phyloP scores from a whole-genome alignment of 2,113 vertebrate genomes.

The Xenopus borealis region DNA sequence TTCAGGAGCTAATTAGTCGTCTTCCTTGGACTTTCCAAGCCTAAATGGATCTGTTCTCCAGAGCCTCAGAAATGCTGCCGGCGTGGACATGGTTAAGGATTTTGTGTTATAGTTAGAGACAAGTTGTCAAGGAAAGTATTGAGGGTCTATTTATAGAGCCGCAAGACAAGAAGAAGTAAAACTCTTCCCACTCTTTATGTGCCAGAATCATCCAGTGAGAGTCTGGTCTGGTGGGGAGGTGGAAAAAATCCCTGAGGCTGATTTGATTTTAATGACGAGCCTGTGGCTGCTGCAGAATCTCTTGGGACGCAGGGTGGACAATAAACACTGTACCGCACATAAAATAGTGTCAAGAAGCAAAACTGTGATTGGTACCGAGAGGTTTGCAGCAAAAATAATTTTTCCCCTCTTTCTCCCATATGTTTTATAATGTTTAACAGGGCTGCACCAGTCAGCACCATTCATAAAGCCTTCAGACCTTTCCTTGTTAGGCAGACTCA shows the following conservation, averaged over 20 bases:
- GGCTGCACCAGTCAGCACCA: no score
- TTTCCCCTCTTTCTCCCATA: no score
- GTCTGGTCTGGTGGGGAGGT: background rate
- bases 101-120: conserved; percentile 13
- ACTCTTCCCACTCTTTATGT: conserved; percentile 2
- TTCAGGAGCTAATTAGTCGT: background rate
- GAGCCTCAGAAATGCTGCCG: background rate
- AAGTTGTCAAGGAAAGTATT: conserved; percentile 6
- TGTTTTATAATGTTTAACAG: no score
- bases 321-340: background rate
- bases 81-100: conserved; percentile 14
- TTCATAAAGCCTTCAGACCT: no score
- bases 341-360: no score
- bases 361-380: no score
- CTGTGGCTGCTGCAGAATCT: background rate
- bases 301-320: background rate
- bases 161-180: conserved; percentile 10
- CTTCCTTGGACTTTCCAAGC: background rate
- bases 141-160: conserved; percentile 26
- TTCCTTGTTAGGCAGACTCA: background rate
- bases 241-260: background rate
- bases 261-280: background rate
- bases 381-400: no score
- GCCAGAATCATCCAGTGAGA: background rate
- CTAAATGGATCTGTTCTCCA: background rate